phyloP scores from a whole-genome alignment of 1,140 invertebrate genomes.

The Scaptomyza graminum region DNA sequence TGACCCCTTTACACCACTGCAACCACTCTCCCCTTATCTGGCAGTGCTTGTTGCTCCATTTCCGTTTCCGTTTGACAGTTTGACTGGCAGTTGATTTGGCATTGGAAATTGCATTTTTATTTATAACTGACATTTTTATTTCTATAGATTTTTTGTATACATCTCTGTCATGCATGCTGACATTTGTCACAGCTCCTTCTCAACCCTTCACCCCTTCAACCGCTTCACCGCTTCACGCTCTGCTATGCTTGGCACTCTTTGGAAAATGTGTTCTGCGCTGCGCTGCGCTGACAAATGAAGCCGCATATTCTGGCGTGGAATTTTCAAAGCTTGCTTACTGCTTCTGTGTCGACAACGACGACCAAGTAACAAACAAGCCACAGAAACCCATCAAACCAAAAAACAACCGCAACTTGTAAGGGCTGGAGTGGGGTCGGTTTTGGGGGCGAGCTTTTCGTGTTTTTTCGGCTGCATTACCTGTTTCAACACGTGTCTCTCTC shows the following conservation, averaged over 20 bases:
- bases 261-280: neutral
- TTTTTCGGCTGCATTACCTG: slow-evolving; percentile 21
- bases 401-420: slow-evolving; percentile 43
- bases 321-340: slow-evolving; percentile 19
- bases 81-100: slow-evolving; percentile 50
- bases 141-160: slow-evolving; percentile 47
- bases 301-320: slow-evolving; percentile 39
- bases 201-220: neutral
- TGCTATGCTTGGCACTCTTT: neutral
- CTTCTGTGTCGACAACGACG: neutral
- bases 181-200: slow-evolving; percentile 29
- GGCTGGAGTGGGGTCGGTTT: neutral
- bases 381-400: slow-evolving; percentile 52
- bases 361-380: slow-evolving; percentile 47
- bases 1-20: no score
- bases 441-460: neutral
- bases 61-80: slow-evolving; percentile 34
- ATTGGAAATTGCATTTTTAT: slow-evolving; percentile 53
- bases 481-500: slow-evolving; percentile 10
- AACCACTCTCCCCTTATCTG: neutral
- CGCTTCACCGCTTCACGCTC: neutral
- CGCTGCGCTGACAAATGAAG: slow-evolving; percentile 40
- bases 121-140: slow-evolving; percentile 54
- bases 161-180: slow-evolving; percentile 45
- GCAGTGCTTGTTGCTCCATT: neutral